Evolutionary conservation across 2,888 invertebrate genomes (phyloP).

Genomic region (Malacosoma neustria): DNA sequence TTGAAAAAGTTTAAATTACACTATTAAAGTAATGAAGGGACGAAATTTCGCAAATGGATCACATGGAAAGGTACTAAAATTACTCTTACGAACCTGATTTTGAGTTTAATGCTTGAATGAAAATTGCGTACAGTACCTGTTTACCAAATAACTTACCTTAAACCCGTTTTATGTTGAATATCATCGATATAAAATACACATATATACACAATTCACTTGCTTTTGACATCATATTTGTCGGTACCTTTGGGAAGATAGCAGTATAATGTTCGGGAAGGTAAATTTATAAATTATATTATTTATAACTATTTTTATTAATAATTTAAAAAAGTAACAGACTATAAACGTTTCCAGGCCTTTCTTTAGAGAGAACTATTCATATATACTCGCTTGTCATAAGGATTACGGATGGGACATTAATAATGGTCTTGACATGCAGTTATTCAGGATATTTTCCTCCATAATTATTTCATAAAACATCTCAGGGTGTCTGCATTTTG

Average conservation of each 20-base stretch:
- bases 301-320: too few species aligned
- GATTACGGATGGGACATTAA: too few species aligned
- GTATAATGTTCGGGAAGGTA: slow-evolving; percentile 29
- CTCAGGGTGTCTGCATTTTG: too few species aligned
- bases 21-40: slow-evolving; percentile 38
- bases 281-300: slow-evolving; percentile 5
- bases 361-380: too few species aligned
- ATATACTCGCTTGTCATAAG: too few species aligned
- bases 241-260: slow-evolving; percentile 26
- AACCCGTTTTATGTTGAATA: slow-evolving; percentile 30
- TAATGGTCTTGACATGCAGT: too few species aligned
- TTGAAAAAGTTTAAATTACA: slow-evolving; percentile 20
- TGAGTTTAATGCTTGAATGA: slow-evolving; percentile 19
- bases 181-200: slow-evolving; percentile 37
- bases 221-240: slow-evolving; percentile 26
- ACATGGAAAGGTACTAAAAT: slow-evolving; percentile 31
- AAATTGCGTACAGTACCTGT: slow-evolving; percentile 20
- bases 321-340: too few species aligned
- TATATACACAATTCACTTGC: slow-evolving; percentile 26
- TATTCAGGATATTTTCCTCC: too few species aligned
- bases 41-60: slow-evolving; percentile 42
- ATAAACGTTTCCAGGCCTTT: too few species aligned
- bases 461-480: too few species aligned
- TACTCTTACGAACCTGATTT: slow-evolving; percentile 27
- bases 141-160: slow-evolving; percentile 20